Percentiles rank a stretch among this genome's conserved stretches.
These are phyloP conservation scores for Pachypeltis micranthus DNA, from an alignment of 1,140 invertebrate genomes.

Conservation along the genomic window DNA sequence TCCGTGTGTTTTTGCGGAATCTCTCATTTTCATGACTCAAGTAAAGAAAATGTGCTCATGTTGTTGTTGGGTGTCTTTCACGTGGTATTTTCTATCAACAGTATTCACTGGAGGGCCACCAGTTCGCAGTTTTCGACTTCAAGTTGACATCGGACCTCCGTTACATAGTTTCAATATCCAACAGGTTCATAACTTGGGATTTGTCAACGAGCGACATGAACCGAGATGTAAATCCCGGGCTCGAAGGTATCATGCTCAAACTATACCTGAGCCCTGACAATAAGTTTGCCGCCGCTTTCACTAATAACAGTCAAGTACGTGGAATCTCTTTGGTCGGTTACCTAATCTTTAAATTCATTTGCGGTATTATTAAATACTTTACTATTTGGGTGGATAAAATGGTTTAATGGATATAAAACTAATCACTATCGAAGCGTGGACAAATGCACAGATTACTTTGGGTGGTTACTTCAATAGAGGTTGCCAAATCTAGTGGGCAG, in stretches of 20 bases:
- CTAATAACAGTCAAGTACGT: slow-evolving; percentile 84
- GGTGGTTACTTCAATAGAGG: no score
- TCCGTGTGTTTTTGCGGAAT: no score
- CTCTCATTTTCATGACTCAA: no score
- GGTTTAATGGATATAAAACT: no score
- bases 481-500: no score
- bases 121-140: slow-evolving; percentile 94
- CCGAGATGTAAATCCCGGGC: slow-evolving; percentile 78
- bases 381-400: no score
- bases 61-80: background rate
- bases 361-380: no score
- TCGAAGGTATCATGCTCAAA: slow-evolving; percentile 92
- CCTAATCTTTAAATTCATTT: no score
- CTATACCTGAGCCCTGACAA: slow-evolving; percentile 89
- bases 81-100: slow-evolving; percentile 32
- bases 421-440: no score
- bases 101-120: slow-evolving; percentile 94
- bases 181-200: slow-evolving; percentile 95
- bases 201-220: slow-evolving; percentile 85
- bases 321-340: no score
- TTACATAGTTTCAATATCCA: slow-evolving; percentile 92
- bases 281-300: slow-evolving; percentile 89
- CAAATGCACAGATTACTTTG: no score
- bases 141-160: slow-evolving; percentile 81
- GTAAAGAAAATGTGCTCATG: background rate